These are phyloP conservation scores for Drosophila sturtevanti DNA, from an alignment of 1,140 invertebrate genomes.

Conservation along the genomic window DNA sequence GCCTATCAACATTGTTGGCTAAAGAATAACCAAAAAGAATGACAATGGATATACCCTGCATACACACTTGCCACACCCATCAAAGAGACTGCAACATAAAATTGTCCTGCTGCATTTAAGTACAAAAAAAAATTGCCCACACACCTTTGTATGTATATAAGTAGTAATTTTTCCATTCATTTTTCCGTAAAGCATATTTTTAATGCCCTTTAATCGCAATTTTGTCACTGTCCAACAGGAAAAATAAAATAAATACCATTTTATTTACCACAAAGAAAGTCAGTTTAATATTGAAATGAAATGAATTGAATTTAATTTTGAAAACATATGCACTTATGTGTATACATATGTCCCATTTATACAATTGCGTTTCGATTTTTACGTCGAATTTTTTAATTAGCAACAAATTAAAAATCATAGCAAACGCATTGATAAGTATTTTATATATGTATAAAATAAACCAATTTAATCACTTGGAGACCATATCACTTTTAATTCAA, in stretches of 20 bases:
- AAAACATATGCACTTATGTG: too few species aligned
- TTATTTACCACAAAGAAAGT: not conserved
- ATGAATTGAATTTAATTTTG: too few species aligned
- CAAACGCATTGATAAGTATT: too few species aligned
- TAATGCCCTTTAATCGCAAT: conserved; percentile 73
- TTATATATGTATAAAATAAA: too few species aligned
- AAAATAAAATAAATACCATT: conserved; percentile 13
- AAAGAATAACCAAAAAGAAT: conserved; percentile 31
- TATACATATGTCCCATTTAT: too few species aligned
- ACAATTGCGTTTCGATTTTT: too few species aligned
- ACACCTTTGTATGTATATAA: conserved; percentile 26
- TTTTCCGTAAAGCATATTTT: conserved; percentile 73
- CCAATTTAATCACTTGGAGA: too few species aligned
- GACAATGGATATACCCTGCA: conserved; percentile 56
- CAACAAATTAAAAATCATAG: too few species aligned
- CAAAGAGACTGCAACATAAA: conserved; percentile 38
- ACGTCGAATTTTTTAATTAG: too few species aligned
- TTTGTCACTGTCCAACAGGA: conserved; percentile 39
- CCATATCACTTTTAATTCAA: too few species aligned
- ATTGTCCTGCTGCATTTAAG: conserved; percentile 26
- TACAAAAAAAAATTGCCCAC: conserved; percentile 37
- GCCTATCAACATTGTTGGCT: conserved; percentile 21
- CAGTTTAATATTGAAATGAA: too few species aligned
- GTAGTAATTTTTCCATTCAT: conserved; percentile 65
- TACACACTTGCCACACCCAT: conserved; percentile 59